These are phyloP conservation scores for Aspiorhynchus laticeps DNA, from an alignment of 2,113 vertebrate species.

Conservation along the genomic window DNA sequence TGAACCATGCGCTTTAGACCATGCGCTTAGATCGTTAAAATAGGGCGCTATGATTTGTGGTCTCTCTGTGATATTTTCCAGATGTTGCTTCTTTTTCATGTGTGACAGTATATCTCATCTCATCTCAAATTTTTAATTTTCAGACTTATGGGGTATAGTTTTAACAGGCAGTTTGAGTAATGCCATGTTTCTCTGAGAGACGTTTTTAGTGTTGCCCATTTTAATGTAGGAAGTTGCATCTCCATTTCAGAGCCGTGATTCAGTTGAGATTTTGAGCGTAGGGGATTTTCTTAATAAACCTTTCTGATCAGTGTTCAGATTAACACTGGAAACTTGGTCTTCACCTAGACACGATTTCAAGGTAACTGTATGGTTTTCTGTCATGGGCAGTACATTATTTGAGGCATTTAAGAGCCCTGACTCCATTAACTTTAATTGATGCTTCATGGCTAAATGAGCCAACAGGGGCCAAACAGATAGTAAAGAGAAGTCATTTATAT, in stretches of 20 bases:
- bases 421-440: constrained; percentile 58
- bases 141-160: constrained; percentile 10
- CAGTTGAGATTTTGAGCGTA: neutral
- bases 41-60: constrained; percentile 12
- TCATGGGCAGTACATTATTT: constrained; percentile 17
- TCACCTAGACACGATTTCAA: neutral
- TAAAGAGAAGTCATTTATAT: constrained; percentile 40
- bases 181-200: constrained; percentile 12
- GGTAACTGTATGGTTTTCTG: neutral
- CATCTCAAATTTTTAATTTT: constrained; percentile 30
- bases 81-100: constrained; percentile 46
- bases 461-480: constrained; percentile 41
- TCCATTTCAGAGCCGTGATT: neutral
- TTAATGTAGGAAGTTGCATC: constrained; percentile 11
- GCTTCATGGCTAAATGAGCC: constrained; percentile 42
- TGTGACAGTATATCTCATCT: constrained; percentile 33
- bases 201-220: constrained; percentile 23
- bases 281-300: neutral
- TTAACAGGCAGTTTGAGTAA: constrained; percentile 28
- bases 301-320: neutral
- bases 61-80: constrained; percentile 40
- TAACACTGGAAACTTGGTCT: neutral
- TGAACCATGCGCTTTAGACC: no score
- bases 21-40: no score
- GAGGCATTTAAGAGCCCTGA: constrained; percentile 37